Conservation (phyloP, 2,888 invertebrate species). For the Xestia c-nigrum region DNA sequence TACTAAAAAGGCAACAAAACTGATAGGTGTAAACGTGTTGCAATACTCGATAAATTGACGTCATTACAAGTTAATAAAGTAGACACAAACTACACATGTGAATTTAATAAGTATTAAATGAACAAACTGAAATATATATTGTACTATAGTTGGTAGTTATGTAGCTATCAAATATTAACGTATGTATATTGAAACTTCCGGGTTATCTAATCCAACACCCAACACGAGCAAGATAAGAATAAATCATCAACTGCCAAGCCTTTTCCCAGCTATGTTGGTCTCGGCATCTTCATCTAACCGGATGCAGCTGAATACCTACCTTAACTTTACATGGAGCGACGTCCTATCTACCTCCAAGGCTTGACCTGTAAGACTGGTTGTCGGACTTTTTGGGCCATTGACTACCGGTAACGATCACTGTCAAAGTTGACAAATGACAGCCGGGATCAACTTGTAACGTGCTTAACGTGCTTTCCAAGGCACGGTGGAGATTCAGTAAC, state of each 20-base stretch:
- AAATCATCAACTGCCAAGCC: background rate
- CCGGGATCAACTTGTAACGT: too few species aligned
- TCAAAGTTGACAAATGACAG: too few species aligned
- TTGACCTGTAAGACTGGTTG: too few species aligned
- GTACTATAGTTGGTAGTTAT: background rate
- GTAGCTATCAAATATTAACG: background rate
- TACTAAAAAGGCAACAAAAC: slow-evolving; percentile 13
- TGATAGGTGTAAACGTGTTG: background rate
- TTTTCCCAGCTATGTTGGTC: too few species aligned
- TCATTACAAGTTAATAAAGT: background rate
- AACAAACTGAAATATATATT: background rate
- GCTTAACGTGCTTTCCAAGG: too few species aligned
- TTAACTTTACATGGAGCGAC: too few species aligned
- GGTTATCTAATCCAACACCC: slow-evolving; percentile 3
- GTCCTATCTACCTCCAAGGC: too few species aligned
- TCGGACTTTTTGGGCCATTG: too few species aligned
- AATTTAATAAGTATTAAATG: background rate
- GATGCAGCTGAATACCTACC: too few species aligned
- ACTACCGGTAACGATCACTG: too few species aligned
- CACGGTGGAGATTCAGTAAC: too few species aligned
- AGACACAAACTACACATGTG: slow-evolving; percentile 10
- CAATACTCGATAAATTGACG: slow-evolving; percentile 46
- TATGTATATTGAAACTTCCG: slow-evolving; percentile 23
- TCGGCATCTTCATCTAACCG: too few species aligned
- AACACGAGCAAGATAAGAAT: slow-evolving; percentile 14